Evolutionary conservation across 1,140 invertebrate species (phyloP), one percentile per base, ranked within the genome.

Genomic region (Listronotus oregonensis): DNA sequence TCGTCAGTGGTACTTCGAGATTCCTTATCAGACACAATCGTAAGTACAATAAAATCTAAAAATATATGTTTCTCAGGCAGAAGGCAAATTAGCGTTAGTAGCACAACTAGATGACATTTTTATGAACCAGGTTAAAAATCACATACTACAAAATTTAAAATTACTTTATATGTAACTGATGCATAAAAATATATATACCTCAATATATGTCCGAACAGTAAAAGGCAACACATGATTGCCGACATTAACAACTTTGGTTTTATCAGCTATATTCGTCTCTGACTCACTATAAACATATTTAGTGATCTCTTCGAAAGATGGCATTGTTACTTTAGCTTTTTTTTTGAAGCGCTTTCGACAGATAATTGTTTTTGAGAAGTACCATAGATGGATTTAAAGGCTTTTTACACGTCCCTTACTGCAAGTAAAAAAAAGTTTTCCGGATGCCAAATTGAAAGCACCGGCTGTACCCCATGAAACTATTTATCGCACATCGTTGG

Each of bases 371-470:
- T 76, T 0, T 71, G 54, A 21, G 69, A 46, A 17, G 71, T 74
- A 11, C 86, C 86, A 74, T 91, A 91, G 1, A 92, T 75, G 66
- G 85, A 84, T 80, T 89, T 89, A 42, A 85, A 77, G 12, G 91
- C 90, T 80, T 92, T 90, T 12, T 81, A 85, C 7, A 93, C 87
- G 73, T 93, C 91, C 89, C 80, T 92, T 91, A 27, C 89, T 90
- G 70, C 51, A 69, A 74, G 64, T 69, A 6, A n/a, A 0, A 43
- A 11, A 57, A 44, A 40, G n/a, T n/a, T n/a, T n/a, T n/a, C n/a
- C n/a, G n/a, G n/a, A n/a, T n/a, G n/a, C n/a, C n/a, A n/a, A n/a
- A n/a, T n/a, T n/a, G n/a, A n/a, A n/a, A n/a, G n/a, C n/a, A n/a
- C n/a, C n/a, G n/a, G n/a, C n/a, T n/a, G n/a, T n/a, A n/a, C n/a